Evolutionary conservation across 2,888 invertebrate genomes (phyloP).

Genomic region (Chironomus tentans): DNA sequence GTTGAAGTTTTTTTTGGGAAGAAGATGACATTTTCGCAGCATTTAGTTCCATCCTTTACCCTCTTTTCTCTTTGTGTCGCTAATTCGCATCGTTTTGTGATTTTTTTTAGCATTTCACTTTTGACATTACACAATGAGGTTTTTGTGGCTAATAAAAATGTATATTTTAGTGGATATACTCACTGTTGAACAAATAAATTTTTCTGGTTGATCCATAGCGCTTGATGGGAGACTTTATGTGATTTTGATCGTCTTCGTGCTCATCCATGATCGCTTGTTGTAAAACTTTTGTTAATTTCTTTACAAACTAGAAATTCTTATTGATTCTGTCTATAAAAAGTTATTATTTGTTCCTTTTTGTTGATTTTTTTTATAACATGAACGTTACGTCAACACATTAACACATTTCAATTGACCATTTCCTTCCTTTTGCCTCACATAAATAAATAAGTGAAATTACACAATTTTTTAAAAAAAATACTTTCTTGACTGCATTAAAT

Average conservation of each 20-base stretch:
- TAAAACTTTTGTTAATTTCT: neutral
- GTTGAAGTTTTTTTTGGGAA: no score
- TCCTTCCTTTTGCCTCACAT: slow-evolving; percentile 1
- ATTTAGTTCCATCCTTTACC: no score
- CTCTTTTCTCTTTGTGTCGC: no score
- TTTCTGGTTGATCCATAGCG: slow-evolving; percentile 22
- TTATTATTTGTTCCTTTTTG: neutral
- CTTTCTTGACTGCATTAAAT: slow-evolving; percentile 8
- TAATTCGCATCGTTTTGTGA: no score
- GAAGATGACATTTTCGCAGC: no score
- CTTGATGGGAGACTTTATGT: slow-evolving; percentile 21
- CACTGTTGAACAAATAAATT: slow-evolving; percentile 24
- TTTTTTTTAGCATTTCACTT: no score
- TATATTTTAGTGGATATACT: neutral
- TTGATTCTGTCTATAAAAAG: neutral
- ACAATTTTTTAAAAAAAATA: neutral
- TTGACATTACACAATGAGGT: no score
- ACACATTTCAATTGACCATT: slow-evolving; percentile 22
- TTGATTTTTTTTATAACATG: neutral
- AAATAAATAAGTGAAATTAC: neutral
- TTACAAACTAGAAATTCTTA: neutral
- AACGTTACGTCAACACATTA: slow-evolving; percentile 3
- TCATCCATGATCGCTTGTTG: slow-evolving; percentile 6
- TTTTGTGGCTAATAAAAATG: neutral
- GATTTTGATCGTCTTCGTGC: slow-evolving; percentile 18